These are phyloP conservation scores for Esox lucius DNA, from an alignment of 2,797 vertebrate genomes.

Conservation along the genomic window DNA sequence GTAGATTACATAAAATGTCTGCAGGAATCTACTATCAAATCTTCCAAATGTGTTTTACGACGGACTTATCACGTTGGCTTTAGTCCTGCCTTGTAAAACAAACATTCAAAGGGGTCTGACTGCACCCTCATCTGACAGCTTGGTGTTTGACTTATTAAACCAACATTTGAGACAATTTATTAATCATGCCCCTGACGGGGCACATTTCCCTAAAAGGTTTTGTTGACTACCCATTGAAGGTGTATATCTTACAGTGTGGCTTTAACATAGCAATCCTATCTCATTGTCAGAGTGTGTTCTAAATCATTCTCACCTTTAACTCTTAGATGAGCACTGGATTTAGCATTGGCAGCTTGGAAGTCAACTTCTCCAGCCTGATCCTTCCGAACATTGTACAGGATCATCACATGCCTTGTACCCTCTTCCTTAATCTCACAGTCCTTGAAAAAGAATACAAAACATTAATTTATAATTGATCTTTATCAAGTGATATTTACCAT, in stretches of 20 bases:
- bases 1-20: constrained; percentile 7
- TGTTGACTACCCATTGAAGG: neutral
- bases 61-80: constrained; percentile 28
- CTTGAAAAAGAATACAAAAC: constrained; percentile 60
- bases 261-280: neutral
- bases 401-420: constrained; percentile 84
- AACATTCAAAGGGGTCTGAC: constrained; percentile 30
- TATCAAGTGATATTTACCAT: constrained; percentile 18
- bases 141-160: neutral
- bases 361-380: constrained; percentile 90
- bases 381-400: constrained; percentile 86
- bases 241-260: neutral
- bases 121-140: constrained; percentile 2
- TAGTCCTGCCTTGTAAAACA: constrained; percentile 48
- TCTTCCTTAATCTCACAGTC: constrained; percentile 97
- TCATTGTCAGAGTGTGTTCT: neutral
- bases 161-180: neutral
- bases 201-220: neutral
- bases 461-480: neutral
- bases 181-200: neutral
- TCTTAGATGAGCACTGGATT: constrained; percentile 90
- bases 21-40: constrained; percentile 34
- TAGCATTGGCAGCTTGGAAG: constrained; percentile 94
- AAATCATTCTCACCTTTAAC: constrained; percentile 85
- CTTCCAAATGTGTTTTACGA: constrained; percentile 45